Base-by-base conservation (phyloP, 2,113 vertebrate species). In the Paedocypris sp. region DNA sequence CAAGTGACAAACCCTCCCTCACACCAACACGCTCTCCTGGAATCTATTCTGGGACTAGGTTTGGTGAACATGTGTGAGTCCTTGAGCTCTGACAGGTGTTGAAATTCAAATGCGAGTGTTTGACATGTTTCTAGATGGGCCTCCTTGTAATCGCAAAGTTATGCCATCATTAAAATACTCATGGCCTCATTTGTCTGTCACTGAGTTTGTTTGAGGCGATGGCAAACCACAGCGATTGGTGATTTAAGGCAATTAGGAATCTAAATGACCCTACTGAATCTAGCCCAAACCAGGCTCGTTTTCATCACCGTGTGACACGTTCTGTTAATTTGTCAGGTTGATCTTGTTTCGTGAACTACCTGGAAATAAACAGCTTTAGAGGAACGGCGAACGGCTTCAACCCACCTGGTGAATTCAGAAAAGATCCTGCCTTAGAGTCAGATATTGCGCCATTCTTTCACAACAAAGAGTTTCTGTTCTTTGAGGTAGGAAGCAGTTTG, bases 1-100 rank as follows among this genome's bases (percentile, higher is more conserved):
- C 66, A 66, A 32, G 73, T 69, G 56, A 47, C 74, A 73, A 79
- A 83, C 70, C 77, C 80, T 39, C 33, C 46, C 23, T 35, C 22
- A 12, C 25, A 54, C n/a, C 41, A 13, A 62, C 42, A 56, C 16
- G 22, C 11, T 39, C 16, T 4, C 33, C n/a, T n/a, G n/a, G n/a
- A 12, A 33, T 62, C 12, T 42, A 62, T 63, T 68, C 60, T 62
- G 35, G 66, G 52, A 58, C 57, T 51, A 18, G 36, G 62, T 57
- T 57, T 47, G 43, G 52, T 15, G 15, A 62, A 46, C 45, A 57
- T 35, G 51, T 45, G 22, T 11, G 35, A 68, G 60, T 68, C 51
- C 43, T 45, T 59, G 52, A 36, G 42, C 22, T 64, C 53, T 60
- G 43, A 62, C 38, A 51, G 53, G 47, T 41, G 53, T 16, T 60